These are phyloP conservation scores for Thalassophryne amazonica DNA, from an alignment of 2,797 vertebrate species.

Conservation along the genomic window DNA sequence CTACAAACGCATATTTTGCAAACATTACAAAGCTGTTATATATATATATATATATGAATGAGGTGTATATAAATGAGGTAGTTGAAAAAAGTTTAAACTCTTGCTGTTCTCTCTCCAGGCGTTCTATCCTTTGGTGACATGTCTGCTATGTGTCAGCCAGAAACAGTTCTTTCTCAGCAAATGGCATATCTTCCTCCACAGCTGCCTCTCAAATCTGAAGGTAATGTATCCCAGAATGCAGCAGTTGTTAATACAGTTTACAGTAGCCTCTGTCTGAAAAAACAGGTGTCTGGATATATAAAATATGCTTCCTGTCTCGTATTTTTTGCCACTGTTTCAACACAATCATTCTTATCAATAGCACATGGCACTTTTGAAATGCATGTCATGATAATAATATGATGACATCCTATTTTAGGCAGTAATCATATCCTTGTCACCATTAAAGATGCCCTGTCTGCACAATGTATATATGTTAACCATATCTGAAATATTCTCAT, in stretches of 20 bases:
- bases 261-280: neutral
- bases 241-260: neutral
- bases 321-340: neutral
- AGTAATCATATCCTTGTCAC: neutral
- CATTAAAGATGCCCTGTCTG: neutral
- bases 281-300: neutral
- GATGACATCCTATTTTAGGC: neutral
- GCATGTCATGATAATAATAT: neutral
- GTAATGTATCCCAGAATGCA: constrained; percentile 59
- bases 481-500: neutral
- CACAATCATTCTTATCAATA: too few relatives aligned
- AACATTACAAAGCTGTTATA: too few relatives aligned
- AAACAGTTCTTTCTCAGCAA: constrained; percentile 96
- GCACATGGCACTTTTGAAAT: neutral
- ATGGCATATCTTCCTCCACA: constrained; percentile 98
- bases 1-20: too few relatives aligned
- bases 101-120: constrained; percentile 77
- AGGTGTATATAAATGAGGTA: too few relatives aligned
- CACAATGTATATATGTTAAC: neutral
- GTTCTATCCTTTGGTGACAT: constrained; percentile 95
- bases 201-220: constrained; percentile 98
- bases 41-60: too few relatives aligned
- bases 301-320: neutral
- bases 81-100: neutral
- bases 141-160: constrained; percentile 97